Conservation (phyloP, 2,797 vertebrate genomes). For the Pelochelys cantorii region DNA sequence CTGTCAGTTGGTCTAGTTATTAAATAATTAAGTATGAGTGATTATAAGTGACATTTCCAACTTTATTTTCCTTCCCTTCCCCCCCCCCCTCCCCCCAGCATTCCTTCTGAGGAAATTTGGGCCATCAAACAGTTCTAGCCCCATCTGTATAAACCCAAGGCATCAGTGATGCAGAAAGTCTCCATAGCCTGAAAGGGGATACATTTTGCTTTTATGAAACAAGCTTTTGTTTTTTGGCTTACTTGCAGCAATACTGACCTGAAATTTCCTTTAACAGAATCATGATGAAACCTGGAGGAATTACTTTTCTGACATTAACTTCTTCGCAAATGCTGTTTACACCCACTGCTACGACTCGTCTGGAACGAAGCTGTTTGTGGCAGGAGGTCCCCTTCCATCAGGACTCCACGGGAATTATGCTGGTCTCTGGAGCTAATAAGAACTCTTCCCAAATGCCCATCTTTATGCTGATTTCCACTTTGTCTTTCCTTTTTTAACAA, state of each 20-base stretch:
- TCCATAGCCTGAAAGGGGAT: no score
- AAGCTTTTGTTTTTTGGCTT: background rate
- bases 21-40: background rate
- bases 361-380: conserved; percentile 98
- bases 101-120: background rate
- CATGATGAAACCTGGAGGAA: conserved; percentile 99
- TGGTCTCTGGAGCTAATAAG: conserved; percentile 95
- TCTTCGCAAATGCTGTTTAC: conserved; percentile 98
- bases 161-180: no score
- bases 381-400: conserved; percentile 96
- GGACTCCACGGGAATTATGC: conserved; percentile 99
- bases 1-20: background rate
- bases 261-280: conserved; percentile 84
- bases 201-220: conserved; percentile 8
- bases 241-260: conserved; percentile 9
- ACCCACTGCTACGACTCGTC: conserved; percentile 99
- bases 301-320: conserved; percentile 97
- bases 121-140: background rate
- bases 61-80: fast-evolving
- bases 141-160: no score
- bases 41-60: background rate
- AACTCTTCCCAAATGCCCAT: conserved; percentile 73
- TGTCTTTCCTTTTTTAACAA: conserved; percentile 54
- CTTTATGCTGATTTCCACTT: conserved; percentile 75
- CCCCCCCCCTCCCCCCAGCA: fast-evolving